A percentile compares a stretch with the other conserved stretches of the same genome.
phyloP scores from a whole-genome alignment of 2,888 invertebrate genomes.

The Pachydiplax longipennis region DNA sequence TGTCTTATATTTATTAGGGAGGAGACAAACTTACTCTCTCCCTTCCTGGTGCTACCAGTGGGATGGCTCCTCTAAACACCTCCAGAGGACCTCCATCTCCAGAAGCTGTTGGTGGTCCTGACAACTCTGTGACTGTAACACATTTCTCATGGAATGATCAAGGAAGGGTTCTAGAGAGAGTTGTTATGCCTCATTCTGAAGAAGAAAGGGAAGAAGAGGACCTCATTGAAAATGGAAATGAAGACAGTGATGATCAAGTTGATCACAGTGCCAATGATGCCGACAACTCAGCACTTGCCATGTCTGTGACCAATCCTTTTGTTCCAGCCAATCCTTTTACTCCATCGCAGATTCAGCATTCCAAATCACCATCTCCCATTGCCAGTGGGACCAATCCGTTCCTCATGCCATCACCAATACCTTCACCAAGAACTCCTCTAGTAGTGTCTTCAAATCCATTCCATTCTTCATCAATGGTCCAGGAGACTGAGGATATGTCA shows the following conservation, averaged over 20 bases:
- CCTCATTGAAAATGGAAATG: neutral
- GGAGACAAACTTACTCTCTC: conserved; percentile 74
- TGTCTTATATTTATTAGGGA: conserved; percentile 62
- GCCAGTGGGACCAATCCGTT: conserved; percentile 12
- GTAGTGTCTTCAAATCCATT: neutral
- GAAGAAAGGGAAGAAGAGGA: conserved; percentile 51
- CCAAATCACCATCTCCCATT: conserved; percentile 3
- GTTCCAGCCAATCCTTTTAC: neutral
- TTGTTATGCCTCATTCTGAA: conserved; percentile 53
- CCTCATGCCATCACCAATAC: conserved; percentile 30
- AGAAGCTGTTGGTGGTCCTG: conserved; percentile 20
- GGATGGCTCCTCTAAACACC: conserved; percentile 17
- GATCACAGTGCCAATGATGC: neutral
- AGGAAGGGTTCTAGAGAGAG: conserved; percentile 63
- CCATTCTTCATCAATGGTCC: neutral
- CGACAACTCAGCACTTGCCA: neutral
- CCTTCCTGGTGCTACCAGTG: conserved; percentile 63
- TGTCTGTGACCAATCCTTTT: conserved; percentile 33
- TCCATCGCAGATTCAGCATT: neutral
- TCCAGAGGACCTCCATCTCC: conserved; percentile 26
- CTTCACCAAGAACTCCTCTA: neutral
- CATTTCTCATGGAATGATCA: conserved; percentile 63
- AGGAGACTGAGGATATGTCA: neutral
- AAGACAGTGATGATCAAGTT: neutral
- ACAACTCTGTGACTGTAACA: conserved; percentile 68